A percentile compares a stretch with the other conserved stretches of the same genome.
These are phyloP conservation scores for Gnathonemus echidnorhynchus DNA, from an alignment of 2,113 vertebrate species.

Conservation along the genomic window DNA sequence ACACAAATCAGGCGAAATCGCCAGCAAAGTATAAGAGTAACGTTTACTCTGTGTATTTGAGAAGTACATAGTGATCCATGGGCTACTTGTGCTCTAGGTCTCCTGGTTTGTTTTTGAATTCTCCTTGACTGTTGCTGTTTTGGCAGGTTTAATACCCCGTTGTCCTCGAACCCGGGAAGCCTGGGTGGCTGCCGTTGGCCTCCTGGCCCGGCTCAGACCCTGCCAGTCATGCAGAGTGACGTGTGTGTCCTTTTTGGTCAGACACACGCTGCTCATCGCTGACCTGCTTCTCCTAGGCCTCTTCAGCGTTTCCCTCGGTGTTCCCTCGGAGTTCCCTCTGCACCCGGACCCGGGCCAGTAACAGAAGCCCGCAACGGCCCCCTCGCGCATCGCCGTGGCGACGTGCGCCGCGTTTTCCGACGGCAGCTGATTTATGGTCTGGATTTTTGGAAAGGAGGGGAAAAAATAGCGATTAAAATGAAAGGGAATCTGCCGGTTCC, in stretches of 20 bases:
- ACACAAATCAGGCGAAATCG: not conserved
- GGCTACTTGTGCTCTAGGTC: not conserved
- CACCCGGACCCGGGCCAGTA: not conserved
- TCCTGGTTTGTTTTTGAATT: not conserved
- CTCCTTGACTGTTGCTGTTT: not conserved
- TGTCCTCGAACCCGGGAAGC: not conserved
- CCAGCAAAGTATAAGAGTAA: not conserved
- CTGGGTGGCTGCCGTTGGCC: not conserved
- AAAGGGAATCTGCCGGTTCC: not conserved
- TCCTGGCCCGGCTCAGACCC: not conserved
- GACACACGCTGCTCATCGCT: not conserved
- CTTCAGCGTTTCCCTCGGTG: not conserved
- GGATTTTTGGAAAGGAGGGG: not conserved
- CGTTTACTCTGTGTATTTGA: not conserved
- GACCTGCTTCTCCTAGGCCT: not conserved
- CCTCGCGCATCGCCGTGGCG: not conserved
- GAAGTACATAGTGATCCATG: not conserved
- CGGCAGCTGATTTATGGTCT: not conserved
- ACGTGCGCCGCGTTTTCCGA: not conserved
- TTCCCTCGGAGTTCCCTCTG: not conserved
- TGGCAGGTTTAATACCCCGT: not conserved
- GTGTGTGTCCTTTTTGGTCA: not conserved
- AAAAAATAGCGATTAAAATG: constrained; percentile 12
- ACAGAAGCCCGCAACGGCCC: not conserved
- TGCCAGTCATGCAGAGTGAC: not conserved